Conservation (phyloP, 2,113 vertebrate species). For the Micronycteris hirsuta region DNA sequence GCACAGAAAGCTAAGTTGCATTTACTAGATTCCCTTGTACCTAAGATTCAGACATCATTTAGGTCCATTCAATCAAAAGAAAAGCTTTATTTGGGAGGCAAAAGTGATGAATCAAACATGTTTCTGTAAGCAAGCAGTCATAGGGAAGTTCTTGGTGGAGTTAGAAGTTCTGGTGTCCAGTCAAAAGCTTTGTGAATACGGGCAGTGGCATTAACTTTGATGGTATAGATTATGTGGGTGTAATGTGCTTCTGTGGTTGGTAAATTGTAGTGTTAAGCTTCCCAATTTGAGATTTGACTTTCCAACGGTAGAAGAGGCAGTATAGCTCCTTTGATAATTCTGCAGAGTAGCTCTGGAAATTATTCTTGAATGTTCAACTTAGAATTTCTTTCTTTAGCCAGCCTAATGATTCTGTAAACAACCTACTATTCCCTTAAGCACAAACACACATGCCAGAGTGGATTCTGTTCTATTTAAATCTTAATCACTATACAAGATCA, state of each 20-base stretch:
- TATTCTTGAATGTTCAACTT: neutral
- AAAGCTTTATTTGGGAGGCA: neutral
- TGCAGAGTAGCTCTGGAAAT: constrained; percentile 17
- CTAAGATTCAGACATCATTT: neutral
- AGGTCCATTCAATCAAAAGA: neutral
- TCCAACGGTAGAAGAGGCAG: neutral
- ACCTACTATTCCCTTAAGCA: neutral
- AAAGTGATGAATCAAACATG: neutral
- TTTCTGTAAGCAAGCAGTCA: neutral
- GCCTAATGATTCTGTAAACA: neutral
- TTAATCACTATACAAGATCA: neutral
- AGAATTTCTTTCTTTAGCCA: neutral
- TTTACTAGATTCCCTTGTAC: neutral
- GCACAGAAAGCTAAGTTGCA: neutral
- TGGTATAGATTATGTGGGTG: neutral
- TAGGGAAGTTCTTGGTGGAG: neutral
- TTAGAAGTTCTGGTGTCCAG: neutral
- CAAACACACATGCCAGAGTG: neutral
- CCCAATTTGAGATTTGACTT: neutral
- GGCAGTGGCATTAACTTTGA: neutral
- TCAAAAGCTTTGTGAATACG: neutral
- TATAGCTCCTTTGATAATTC: neutral
- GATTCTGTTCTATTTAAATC: neutral
- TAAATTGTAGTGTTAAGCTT: neutral
- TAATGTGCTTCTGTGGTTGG: neutral